Evolutionary conservation across 2,797 vertebrate genomes (phyloP).

Genomic region (Rhinella marina): DNA sequence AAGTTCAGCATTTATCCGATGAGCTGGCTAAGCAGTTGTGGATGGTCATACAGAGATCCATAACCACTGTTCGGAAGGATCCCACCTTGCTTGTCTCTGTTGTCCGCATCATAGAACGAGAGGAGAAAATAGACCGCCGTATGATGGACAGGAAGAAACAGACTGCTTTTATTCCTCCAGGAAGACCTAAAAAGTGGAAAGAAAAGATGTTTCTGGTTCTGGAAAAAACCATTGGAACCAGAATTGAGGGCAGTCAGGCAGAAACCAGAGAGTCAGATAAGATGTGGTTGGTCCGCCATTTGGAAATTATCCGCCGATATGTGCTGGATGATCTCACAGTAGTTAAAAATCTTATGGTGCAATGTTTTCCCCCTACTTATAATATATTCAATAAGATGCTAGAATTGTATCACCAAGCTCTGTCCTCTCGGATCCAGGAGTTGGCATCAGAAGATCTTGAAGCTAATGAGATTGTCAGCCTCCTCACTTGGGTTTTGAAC

Average conservation of each 20-base stretch:
- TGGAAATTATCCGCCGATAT: constrained; percentile 93
- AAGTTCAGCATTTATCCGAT: constrained; percentile 90
- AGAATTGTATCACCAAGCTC: constrained; percentile 86
- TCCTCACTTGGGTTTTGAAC: constrained; percentile 95
- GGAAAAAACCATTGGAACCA: constrained; percentile 88
- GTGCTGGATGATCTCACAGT: constrained; percentile 90
- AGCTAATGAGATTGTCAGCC: constrained; percentile 94
- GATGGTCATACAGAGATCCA: constrained; percentile 93
- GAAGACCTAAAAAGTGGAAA: constrained; percentile 94
- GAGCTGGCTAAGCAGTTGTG: constrained; percentile 94
- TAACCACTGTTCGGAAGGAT: constrained; percentile 90
- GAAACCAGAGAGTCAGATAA: constrained; percentile 92
- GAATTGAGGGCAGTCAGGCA: constrained; percentile 92
- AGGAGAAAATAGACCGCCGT: constrained; percentile 92
- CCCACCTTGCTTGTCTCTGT: constrained; percentile 95
- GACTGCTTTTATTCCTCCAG: constrained; percentile 91
- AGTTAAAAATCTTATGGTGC: constrained; percentile 91
- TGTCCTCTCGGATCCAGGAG: constrained; percentile 87
- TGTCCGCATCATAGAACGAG: constrained; percentile 95
- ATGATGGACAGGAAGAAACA: constrained; percentile 95
- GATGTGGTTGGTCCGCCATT: constrained; percentile 97
- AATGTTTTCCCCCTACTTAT: constrained; percentile 94
- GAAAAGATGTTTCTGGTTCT: constrained; percentile 90
- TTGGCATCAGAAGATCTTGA: constrained; percentile 91
- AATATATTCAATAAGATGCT: constrained; percentile 86